Evolutionary conservation across 2,888 invertebrate genomes (phyloP).

Genomic region (Leptinotarsa haldemani): DNA sequence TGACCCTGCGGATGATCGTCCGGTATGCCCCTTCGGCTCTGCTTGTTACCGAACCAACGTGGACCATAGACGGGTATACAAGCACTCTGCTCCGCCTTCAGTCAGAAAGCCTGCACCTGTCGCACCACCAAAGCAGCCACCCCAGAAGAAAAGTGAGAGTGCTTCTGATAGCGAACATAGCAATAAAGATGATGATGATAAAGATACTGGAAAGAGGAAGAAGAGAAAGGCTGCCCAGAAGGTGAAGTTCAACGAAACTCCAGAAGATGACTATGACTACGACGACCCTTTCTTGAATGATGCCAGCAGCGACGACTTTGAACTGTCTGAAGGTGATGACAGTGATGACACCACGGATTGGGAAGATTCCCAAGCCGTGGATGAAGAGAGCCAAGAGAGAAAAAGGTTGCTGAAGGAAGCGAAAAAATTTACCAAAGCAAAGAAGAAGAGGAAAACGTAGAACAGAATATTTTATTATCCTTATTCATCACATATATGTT

Average conservation of each 20-base stretch:
- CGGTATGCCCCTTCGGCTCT: constrained; percentile 71
- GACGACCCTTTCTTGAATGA: constrained; percentile 50
- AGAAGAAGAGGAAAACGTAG: constrained; percentile 25
- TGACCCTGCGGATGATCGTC: constrained; percentile 63
- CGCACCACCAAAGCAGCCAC: not conserved
- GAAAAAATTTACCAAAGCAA: constrained; percentile 42
- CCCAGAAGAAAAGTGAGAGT: not conserved
- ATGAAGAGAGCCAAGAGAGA: constrained; percentile 44
- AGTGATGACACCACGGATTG: constrained; percentile 43
- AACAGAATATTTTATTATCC: not conserved
- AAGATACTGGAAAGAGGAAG: not conserved
- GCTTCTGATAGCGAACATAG: not conserved
- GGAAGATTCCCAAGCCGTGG: constrained; percentile 44
- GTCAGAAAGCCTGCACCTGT: constrained; percentile 45
- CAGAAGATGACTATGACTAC: constrained; percentile 45
- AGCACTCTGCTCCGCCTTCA: constrained; percentile 60
- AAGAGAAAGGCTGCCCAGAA: constrained; percentile 33
- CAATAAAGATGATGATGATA: not conserved
- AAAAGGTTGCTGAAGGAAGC: constrained; percentile 44
- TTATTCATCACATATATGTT: constrained; percentile 2
- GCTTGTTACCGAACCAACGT: constrained; percentile 71
- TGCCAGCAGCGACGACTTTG: constrained; percentile 47
- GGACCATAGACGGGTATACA: constrained; percentile 70
- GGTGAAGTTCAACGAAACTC: constrained; percentile 33
- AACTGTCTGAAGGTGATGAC: constrained; percentile 38